A percentile compares a stretch with the other conserved stretches of the same genome.
Conservation (phyloP, 1,140 invertebrate genomes). For the Chrysomallon squamiferum region DNA sequence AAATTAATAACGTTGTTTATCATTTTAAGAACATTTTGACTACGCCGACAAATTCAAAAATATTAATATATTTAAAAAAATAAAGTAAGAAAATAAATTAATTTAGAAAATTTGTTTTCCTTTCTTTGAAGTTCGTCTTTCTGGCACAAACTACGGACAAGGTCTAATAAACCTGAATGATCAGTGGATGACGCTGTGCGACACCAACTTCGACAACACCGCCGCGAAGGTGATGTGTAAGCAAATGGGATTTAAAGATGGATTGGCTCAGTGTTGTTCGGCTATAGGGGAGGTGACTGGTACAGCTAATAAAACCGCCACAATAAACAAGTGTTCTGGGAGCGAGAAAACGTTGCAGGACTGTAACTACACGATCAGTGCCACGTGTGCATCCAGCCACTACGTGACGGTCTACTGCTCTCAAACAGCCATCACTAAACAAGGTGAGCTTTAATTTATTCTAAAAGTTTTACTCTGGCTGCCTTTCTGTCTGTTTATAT, state of each 20-base stretch:
- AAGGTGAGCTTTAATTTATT: no score
- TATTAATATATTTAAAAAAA: no score
- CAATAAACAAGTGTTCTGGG: constrained; percentile 30
- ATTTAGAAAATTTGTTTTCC: no score
- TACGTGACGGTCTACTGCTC: constrained; percentile 40
- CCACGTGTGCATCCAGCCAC: constrained; percentile 18
- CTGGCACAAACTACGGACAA: constrained; percentile 28
- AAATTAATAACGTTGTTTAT: no score
- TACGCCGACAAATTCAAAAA: no score
- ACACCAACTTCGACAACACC: constrained; percentile 31
- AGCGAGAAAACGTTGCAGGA: constrained; percentile 15
- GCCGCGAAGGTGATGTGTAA: constrained; percentile 35
- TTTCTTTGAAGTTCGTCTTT: constrained; percentile 28
- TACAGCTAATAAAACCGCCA: constrained; percentile 13
- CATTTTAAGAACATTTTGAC: no score
- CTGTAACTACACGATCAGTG: constrained; percentile 11
- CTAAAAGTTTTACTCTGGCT: no score
- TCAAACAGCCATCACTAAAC: background rate
- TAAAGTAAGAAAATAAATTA: no score
- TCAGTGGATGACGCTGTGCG: constrained; percentile 36
- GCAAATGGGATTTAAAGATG: constrained; percentile 27
- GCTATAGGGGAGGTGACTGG: constrained; percentile 19
- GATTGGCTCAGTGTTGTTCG: constrained; percentile 31
- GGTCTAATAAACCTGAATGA: constrained; percentile 34
- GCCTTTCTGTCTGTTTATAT: no score